Evolutionary conservation across 2,888 invertebrate species (phyloP).

Genomic region (Platycheirus rosarum): DNA sequence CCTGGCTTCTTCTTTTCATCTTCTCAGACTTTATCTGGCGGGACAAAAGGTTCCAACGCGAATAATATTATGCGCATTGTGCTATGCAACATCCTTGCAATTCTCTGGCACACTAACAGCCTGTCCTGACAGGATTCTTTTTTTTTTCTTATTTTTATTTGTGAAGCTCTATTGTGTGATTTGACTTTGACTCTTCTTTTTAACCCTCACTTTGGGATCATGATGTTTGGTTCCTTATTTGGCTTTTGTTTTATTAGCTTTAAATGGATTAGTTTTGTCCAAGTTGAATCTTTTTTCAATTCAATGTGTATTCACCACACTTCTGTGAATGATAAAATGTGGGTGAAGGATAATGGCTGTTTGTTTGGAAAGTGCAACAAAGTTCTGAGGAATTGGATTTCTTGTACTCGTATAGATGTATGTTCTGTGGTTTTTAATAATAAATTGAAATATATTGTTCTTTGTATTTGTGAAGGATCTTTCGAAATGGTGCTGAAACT

Average conservation of each 20-base stretch:
- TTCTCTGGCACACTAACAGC: conserved; percentile 7
- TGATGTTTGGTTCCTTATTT: conserved; percentile 38
- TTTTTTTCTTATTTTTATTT: not conserved
- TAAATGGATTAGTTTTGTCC: conserved; percentile 60
- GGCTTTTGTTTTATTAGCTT: conserved; percentile 49
- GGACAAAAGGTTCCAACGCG: conserved; percentile 61
- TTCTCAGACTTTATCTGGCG: conserved; percentile 32
- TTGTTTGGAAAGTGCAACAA: conserved; percentile 28
- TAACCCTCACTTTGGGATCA: conserved; percentile 38
- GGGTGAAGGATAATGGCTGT: conserved; percentile 42
- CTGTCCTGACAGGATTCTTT: not conserved
- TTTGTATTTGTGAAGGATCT: too few relatives aligned
- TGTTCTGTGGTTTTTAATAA: too few relatives aligned
- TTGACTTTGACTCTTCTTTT: conserved; percentile 9
- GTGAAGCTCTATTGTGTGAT: conserved; percentile 20
- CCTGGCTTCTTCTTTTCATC: conserved; percentile 10
- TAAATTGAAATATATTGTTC: too few relatives aligned
- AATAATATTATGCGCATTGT: conserved; percentile 70
- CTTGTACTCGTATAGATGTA: too few relatives aligned
- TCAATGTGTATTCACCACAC: conserved; percentile 35
- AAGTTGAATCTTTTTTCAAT: conserved; percentile 38
- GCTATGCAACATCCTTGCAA: conserved; percentile 50
- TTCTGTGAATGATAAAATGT: conserved; percentile 16
- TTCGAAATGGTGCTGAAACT: too few relatives aligned
- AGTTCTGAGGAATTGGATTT: too few relatives aligned